phyloP scores from a whole-genome alignment of 2,888 invertebrate genomes.

The Hirudinaria manillensis region DNA sequence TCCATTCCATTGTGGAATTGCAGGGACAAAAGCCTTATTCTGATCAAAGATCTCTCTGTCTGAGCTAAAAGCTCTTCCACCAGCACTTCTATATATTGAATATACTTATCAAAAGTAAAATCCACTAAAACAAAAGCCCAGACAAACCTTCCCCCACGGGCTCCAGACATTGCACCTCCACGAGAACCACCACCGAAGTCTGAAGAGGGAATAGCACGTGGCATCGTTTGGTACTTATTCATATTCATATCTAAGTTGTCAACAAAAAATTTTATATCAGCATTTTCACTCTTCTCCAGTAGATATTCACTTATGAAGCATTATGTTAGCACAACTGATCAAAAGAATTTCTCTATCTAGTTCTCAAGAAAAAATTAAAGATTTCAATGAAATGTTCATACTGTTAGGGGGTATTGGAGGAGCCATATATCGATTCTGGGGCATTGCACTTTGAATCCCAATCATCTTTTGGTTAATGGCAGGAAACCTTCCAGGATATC shows the following conservation, averaged over 20 bases:
- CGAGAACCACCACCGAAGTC: conserved; percentile 10
- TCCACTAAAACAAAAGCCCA: background rate
- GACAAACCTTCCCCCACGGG: conserved; percentile 14
- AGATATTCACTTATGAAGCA: too few relatives aligned
- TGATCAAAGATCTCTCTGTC: conserved; percentile 12
- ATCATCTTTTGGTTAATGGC: conserved; percentile 7
- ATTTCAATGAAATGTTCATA: background rate
- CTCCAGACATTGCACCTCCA: conserved; percentile 11
- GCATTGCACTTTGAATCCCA: conserved; percentile 1
- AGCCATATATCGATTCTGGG: conserved; percentile 9
- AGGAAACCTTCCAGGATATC: conserved; percentile 10
- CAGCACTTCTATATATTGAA: conserved; percentile 5
- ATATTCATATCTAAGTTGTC: background rate
- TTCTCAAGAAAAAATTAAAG: too few relatives aligned
- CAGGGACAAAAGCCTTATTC: conserved; percentile 7
- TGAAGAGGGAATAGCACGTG: background rate
- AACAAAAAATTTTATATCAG: background rate
- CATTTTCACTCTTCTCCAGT: too few relatives aligned
- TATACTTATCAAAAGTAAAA: background rate
- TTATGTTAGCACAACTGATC: too few relatives aligned
- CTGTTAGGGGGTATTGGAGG: background rate
- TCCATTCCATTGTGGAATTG: conserved; percentile 16
- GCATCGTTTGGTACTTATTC: conserved; percentile 20
- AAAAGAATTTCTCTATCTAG: too few relatives aligned
- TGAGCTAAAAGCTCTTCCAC: conserved; percentile 8